These are phyloP conservation scores for Psylliodes chrysocephalus DNA, from an alignment of 2,888 invertebrate genomes.

Conservation along the genomic window DNA sequence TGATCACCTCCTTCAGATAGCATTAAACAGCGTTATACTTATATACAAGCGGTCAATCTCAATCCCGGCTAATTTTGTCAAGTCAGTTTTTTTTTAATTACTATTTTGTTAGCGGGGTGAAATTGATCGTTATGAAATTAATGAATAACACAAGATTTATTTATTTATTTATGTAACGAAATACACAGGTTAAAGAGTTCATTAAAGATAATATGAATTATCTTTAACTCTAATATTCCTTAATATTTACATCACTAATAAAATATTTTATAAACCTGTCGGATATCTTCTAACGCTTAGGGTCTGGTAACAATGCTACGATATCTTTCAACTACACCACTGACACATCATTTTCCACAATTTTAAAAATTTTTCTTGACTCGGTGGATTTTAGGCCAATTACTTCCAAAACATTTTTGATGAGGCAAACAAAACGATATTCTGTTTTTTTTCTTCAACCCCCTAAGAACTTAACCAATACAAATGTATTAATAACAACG, in stretches of 20 bases:
- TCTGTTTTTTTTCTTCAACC: neutral
- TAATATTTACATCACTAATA: neutral
- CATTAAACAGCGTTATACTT: neutral
- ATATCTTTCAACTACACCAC: neutral
- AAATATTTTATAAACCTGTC: neutral
- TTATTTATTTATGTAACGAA: neutral
- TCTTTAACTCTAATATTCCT: neutral
- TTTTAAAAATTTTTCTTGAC: neutral
- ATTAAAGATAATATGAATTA: neutral
- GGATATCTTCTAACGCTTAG: neutral
- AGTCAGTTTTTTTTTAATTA: too few species aligned
- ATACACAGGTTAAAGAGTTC: neutral
- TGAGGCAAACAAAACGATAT: neutral
- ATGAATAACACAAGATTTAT: neutral
- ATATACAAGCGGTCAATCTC: neutral
- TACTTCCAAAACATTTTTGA: neutral
- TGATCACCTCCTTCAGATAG: neutral
- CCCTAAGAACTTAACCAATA: neutral
- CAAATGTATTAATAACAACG: neutral
- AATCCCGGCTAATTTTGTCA: too few species aligned
- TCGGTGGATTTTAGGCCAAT: neutral
- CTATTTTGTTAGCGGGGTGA: too few species aligned
- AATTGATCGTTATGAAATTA: too few species aligned
- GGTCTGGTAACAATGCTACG: neutral
- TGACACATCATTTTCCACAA: neutral